Conservation (phyloP, 2,797 vertebrate genomes). For the Catharus ustulatus region DNA sequence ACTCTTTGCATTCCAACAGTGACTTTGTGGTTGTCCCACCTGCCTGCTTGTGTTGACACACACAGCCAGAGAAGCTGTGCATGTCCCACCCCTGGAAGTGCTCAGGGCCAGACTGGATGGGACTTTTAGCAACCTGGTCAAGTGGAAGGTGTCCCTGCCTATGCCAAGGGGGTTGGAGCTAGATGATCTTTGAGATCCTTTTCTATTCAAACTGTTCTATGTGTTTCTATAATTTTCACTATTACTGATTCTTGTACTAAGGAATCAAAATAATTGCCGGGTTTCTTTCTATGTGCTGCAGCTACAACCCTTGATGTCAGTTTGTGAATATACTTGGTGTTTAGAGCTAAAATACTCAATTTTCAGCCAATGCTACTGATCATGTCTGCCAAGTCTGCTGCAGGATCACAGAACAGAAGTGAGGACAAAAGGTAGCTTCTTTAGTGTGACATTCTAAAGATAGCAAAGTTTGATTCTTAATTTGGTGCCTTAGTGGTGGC, state of each 20-base stretch:
- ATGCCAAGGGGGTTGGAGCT: not conserved
- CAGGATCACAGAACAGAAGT: not conserved
- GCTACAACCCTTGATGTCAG: not conserved
- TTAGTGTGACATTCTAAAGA: not conserved
- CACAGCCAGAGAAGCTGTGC: not conserved
- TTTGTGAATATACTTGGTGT: not conserved
- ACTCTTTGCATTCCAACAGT: not conserved
- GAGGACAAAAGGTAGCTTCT: not conserved
- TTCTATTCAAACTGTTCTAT: not conserved
- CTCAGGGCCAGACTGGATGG: not conserved
- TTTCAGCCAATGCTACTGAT: not conserved
- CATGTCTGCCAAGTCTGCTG: not conserved
- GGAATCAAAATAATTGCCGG: not conserved
- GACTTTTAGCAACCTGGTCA: not conserved
- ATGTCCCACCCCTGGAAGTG: not conserved
- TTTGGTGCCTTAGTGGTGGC: not conserved
- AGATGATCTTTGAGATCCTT: not conserved
- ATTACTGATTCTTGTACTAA: not conserved
- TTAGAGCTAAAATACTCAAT: not conserved
- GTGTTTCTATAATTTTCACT: not conserved
- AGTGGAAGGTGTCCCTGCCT: not conserved
- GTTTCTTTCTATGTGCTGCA: not conserved
- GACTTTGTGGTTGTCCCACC: not conserved
- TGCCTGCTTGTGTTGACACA: not conserved
- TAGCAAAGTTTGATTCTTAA: not conserved